phyloP scores from a whole-genome alignment of 2,113 vertebrate species.

The Eulacestoma nigropectus region DNA sequence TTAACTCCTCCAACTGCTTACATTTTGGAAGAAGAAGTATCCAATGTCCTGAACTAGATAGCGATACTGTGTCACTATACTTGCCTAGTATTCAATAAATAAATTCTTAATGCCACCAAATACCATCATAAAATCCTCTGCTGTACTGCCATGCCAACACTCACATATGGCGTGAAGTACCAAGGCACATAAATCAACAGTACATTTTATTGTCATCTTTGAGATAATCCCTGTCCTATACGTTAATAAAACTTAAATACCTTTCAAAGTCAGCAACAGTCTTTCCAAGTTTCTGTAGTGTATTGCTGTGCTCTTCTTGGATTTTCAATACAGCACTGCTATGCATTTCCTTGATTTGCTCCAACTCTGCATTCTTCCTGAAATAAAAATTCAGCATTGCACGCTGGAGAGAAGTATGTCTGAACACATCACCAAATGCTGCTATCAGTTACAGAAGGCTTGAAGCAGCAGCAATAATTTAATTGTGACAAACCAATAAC shows the following conservation, averaged over 20 bases:
- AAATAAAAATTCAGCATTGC: not conserved
- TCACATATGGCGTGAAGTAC: not conserved
- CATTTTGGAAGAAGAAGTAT: not conserved
- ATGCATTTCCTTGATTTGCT: slow-evolving; percentile 59
- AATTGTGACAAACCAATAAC: not conserved
- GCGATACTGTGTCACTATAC: not conserved
- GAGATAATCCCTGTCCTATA: not conserved
- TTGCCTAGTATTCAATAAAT: not conserved
- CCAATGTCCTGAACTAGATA: not conserved
- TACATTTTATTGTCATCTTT: not conserved
- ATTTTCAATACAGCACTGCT: slow-evolving; percentile 54
- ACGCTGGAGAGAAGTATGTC: not conserved
- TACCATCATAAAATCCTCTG: not conserved
- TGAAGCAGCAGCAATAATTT: not conserved
- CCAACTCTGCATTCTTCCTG: slow-evolving; percentile 74
- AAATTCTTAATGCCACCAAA: not conserved
- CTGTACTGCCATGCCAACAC: not conserved
- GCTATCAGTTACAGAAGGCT: not conserved
- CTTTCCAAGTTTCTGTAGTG: slow-evolving; percentile 65
- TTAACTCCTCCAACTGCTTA: not conserved
- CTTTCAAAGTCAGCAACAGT: slow-evolving; percentile 78
- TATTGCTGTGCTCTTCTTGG: slow-evolving; percentile 66
- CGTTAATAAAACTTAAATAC: slow-evolving; percentile 54
- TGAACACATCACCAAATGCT: not conserved
- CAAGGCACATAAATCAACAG: not conserved